Evolutionary conservation across 1,140 invertebrate species (phyloP), one percentile per base, ranked within the genome.

Genomic region (Pomacea maculata): DNA sequence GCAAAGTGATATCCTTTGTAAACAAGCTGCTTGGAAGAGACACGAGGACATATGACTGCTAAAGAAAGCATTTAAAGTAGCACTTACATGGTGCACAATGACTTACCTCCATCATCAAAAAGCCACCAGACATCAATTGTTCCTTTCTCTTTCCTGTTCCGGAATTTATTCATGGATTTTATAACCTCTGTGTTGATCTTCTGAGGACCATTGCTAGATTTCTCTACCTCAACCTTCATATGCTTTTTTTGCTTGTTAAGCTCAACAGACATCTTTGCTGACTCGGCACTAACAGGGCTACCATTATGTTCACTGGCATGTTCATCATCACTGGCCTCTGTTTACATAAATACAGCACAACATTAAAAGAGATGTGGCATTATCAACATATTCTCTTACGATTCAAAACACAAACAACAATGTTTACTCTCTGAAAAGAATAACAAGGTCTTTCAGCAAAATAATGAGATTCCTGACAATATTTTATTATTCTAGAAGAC

Each of bases 71-170:
- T 45, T 45, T 45, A 45, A 45, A 45, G 6, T 45, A 45, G 34
- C 34, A 45, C 34, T 25, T 25, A 45, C 6, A 6, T 4, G 34
- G 34, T 45, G 34, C 34, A 45, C 34, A 45, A 2, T 45, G 34
- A 45, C 79, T 83, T 85, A 89, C 93, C 93, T 85, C 93, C 98
- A 92, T 99, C 97, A 91, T 99, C 98, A 91, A 98, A 99, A 72
- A 99, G 91, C 98, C 97, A 99, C 96, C 97, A 99, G 34, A 98
- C 97, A 92, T 99, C 97, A 82, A 99, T 95, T 0, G 94, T 95
- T 52, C 96, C 96, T 80, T 83, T 86, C 75, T 86, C 88, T 81
- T 92, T 92, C 63, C 86, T 85, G 74, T 92, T 90, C 19, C 77
- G 70, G 88, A 97, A 97, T 75, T 95, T 91, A 54, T 94, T 94